These are phyloP conservation scores for Eilema depressum DNA, from an alignment of 2,888 invertebrate genomes.

Conservation along the genomic window DNA sequence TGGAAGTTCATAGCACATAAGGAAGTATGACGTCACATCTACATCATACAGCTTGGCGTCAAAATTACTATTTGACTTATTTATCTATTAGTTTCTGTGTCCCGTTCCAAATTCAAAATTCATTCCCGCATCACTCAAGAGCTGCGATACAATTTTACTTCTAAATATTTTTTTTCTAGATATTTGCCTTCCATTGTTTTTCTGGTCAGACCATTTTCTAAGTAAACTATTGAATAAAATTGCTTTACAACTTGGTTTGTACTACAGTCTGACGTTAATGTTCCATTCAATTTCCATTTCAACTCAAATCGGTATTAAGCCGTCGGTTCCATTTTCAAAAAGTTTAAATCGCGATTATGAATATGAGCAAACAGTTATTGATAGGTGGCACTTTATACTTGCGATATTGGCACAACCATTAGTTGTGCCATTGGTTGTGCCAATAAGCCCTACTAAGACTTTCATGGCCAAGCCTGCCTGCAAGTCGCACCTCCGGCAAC, in stretches of 20 bases:
- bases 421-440: neutral
- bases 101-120: neutral
- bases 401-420: neutral
- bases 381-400: neutral
- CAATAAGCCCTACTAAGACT: no score
- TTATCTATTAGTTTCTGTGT: neutral
- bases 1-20: no score
- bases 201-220: neutral
- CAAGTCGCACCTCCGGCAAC: no score
- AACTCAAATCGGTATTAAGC: conserved; percentile 8
- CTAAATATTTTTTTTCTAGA: no score
- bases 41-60: no score
- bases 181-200: neutral
- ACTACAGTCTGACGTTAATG: conserved; percentile 9
- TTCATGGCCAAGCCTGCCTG: neutral
- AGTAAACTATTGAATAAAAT: conserved; percentile 7
- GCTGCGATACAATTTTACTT: no score
- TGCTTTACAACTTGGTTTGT: neutral
- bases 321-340: conserved; percentile 8
- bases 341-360: neutral
- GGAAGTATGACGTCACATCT: no score
- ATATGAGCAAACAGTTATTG: neutral
- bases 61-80: no score
- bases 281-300: conserved; percentile 11
- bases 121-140: no score